Conservation (phyloP, 2,113 vertebrate genomes). For the Fregetta grallaria region DNA sequence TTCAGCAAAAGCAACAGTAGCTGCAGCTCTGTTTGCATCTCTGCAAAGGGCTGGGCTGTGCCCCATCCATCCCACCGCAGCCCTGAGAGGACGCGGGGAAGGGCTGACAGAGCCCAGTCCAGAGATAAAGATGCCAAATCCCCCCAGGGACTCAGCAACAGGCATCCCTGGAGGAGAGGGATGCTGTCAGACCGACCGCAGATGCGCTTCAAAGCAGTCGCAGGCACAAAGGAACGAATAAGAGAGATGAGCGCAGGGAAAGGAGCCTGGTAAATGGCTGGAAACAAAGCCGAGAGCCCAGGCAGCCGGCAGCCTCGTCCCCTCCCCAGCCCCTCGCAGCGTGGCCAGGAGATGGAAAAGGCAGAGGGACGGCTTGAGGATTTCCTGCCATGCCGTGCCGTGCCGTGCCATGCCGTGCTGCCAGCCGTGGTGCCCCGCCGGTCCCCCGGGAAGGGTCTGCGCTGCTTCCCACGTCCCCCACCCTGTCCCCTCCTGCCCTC, state of each 20-base stretch:
- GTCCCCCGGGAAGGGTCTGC: not conserved
- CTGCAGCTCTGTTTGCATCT: not conserved
- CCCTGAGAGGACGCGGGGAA: not conserved
- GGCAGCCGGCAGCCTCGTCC: not conserved
- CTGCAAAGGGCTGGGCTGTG: not conserved
- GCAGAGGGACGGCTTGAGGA: not conserved
- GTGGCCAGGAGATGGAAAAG: not conserved
- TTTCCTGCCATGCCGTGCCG: fast-evolving
- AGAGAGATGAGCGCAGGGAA: not conserved
- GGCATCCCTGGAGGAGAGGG: not conserved
- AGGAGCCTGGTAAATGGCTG: not conserved
- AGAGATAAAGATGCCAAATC: not conserved
- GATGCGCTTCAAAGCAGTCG: not conserved
- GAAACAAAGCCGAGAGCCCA: not conserved
- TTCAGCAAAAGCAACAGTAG: not conserved
- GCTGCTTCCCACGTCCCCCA: not conserved
- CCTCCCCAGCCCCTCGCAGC: not conserved
- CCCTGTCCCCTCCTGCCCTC: not conserved
- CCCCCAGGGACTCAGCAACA: not conserved
- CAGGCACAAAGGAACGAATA: slow-evolving; percentile 17
- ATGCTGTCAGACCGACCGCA: not conserved
- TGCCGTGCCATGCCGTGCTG: not conserved
- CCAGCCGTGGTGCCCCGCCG: fast-evolving
- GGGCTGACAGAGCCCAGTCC: not conserved
- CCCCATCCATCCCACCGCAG: not conserved